Percentiles rank a stretch among this genome's conserved stretches.
Conservation (phyloP, 2,797 vertebrate species). For the Bradypodion ventrale region DNA sequence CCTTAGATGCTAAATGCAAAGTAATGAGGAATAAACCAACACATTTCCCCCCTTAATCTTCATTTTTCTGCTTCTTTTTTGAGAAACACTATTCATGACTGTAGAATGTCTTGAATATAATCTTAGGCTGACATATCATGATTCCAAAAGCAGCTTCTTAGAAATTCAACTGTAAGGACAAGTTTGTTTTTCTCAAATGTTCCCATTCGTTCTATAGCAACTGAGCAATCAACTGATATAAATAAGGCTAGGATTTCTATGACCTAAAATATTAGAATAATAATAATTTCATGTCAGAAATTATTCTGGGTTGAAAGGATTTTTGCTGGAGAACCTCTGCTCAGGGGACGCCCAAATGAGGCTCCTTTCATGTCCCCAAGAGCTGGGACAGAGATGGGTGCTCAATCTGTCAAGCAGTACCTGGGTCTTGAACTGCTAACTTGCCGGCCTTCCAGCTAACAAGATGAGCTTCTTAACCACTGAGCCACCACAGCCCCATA, state of each 20-base stretch:
- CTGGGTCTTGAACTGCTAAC: too few relatives aligned
- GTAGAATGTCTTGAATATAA: not conserved
- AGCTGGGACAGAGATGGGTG: too few relatives aligned
- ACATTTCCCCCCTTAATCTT: not conserved
- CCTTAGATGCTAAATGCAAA: slow-evolving; percentile 53
- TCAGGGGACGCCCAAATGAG: too few relatives aligned
- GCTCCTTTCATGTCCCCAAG: too few relatives aligned
- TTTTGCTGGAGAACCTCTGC: too few relatives aligned
- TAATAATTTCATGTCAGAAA: too few relatives aligned
- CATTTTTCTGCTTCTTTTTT: slow-evolving; percentile 13
- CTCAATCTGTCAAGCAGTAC: too few relatives aligned
- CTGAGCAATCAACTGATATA: not conserved
- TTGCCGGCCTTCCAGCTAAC: too few relatives aligned
- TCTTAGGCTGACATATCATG: not conserved
- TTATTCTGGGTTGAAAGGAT: too few relatives aligned
- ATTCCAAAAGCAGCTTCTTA: not conserved
- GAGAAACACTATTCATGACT: not conserved
- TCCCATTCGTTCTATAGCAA: not conserved
- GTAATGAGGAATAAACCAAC: slow-evolving; percentile 48
- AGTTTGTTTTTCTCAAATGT: not conserved
- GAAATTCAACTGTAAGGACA: not conserved
- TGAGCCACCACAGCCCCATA: too few relatives aligned
- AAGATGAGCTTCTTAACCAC: too few relatives aligned
- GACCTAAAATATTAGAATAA: too few relatives aligned
- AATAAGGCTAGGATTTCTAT: not conserved